Conservation (phyloP, 2,797 vertebrate species). For the Amblyopsis hoosieri region DNA sequence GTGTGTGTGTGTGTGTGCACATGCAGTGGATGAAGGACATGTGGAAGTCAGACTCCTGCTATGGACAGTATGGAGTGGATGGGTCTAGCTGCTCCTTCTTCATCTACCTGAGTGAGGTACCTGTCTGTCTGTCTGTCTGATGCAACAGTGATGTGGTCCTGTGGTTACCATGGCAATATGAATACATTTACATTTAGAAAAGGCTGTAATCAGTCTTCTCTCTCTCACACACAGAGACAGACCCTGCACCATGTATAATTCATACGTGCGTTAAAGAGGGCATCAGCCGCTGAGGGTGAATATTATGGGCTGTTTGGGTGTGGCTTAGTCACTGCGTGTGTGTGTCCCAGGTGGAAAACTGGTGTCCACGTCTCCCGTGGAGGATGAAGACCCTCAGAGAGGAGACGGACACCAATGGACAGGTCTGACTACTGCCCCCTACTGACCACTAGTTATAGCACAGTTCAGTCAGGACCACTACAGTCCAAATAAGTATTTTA, state of each 20-base stretch:
- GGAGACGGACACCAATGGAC: slow-evolving; percentile 84
- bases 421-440: slow-evolving; percentile 68
- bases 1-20: slow-evolving; percentile 17
- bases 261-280: slow-evolving; percentile 24
- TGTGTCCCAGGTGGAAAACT: slow-evolving; percentile 92
- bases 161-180: slow-evolving; percentile 48
- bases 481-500: too few relatives aligned
- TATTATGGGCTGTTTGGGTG: too few relatives aligned
- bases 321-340: slow-evolving; percentile 1
- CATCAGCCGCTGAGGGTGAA: too few relatives aligned
- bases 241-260: slow-evolving; percentile 72
- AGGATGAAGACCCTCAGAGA: slow-evolving; percentile 87
- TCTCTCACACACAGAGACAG: background rate
- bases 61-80: slow-evolving; percentile 93
- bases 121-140: background rate
- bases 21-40: slow-evolving; percentile 99
- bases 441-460: too few relatives aligned
- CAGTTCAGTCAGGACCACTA: too few relatives aligned
- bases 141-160: slow-evolving; percentile 26
- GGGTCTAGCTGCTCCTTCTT: slow-evolving; percentile 97
- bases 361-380: slow-evolving; percentile 97
- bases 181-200: slow-evolving; percentile 60
- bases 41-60: slow-evolving; percentile 97
- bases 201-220: background rate
- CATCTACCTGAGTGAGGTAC: slow-evolving; percentile 99